Evolutionary conservation across 2,797 vertebrate species (phyloP), one percentile per base, ranked within the genome.

Genomic region (Notolabrus celidotus): DNA sequence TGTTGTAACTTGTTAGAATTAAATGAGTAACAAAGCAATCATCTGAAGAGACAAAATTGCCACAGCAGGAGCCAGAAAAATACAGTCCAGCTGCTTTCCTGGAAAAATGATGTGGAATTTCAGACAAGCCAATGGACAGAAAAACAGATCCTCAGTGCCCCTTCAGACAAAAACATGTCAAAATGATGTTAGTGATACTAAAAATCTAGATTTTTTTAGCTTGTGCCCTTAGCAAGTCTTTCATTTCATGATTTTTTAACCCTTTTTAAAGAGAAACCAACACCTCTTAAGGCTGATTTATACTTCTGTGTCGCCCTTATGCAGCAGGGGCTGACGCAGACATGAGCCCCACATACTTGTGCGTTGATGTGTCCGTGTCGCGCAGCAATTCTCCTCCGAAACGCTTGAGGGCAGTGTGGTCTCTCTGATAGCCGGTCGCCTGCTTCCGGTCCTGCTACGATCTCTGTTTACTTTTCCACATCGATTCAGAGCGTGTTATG

Each of bases 31-130:
- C 52, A 36, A 64, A 36, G 8, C 15, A 47, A 25, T 39, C 0
- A 16, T 47, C 55, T 25, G 59, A 17, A 20, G 31, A 15, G 55
- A 50, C 34, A 11, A 54, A 54, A 67, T 43, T 61, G 33, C 59
- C 36, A 46, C 15, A 74, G 7, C 1, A 14, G 49, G 49, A 60
- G 27, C 51, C 1, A 10, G 33, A 47, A 55, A 39, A 27, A 25
- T n/a, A 29, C 47, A 49, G 33, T 43, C 22, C 34, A 49, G 58
- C 63, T 47, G 12, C 60, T 51, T 57, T 54, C 52, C 50, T 59
- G 11, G 25, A 73, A 61, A 60, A 3, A 61, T 38, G 14, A 45
- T 29, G 29, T 20, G 6, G 27, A 19, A 51, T 77, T 66, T 70
- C 42, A 70, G 41, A 51, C 47, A 38, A 15, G 67, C 45, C 20